These are phyloP conservation scores for Sminthopsis crassicaudata DNA, from an alignment of 2,113 vertebrate species.

Conservation along the genomic window DNA sequence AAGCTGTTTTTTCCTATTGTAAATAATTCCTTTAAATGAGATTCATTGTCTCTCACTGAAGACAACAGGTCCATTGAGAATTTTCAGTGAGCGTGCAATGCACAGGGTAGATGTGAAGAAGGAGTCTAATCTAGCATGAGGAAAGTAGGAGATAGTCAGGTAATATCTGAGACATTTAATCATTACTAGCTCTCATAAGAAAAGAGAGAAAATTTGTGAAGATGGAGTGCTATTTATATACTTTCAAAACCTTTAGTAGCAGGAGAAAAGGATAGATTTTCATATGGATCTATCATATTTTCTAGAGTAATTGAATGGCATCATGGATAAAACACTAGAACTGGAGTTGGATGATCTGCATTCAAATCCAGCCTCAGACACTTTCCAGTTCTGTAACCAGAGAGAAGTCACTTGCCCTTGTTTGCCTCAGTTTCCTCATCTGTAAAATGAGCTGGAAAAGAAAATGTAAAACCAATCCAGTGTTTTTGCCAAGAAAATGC, in stretches of 20 bases:
- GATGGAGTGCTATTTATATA: neutral
- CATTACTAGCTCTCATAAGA: constrained; percentile 31
- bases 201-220: constrained; percentile 47
- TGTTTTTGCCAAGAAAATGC: neutral
- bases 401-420: neutral
- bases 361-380: neutral
- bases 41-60: constrained; percentile 77
- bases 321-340: neutral
- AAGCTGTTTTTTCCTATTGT: constrained; percentile 81
- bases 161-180: constrained; percentile 74
- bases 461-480: neutral
- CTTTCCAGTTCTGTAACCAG: neutral
- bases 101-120: constrained; percentile 67
- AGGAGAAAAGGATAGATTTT: constrained; percentile 56
- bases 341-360: neutral
- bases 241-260: constrained; percentile 61
- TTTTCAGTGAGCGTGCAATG: constrained; percentile 56
- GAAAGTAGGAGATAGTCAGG: constrained; percentile 59
- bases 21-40: constrained; percentile 85
- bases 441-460: neutral
- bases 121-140: constrained; percentile 70
- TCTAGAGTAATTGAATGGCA: neutral
- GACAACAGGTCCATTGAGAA: constrained; percentile 84
- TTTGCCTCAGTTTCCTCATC: neutral
- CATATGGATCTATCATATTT: no score